Conservation (phyloP, 2,888 invertebrate species). For the Thysanoteuthis rhombus region DNA sequence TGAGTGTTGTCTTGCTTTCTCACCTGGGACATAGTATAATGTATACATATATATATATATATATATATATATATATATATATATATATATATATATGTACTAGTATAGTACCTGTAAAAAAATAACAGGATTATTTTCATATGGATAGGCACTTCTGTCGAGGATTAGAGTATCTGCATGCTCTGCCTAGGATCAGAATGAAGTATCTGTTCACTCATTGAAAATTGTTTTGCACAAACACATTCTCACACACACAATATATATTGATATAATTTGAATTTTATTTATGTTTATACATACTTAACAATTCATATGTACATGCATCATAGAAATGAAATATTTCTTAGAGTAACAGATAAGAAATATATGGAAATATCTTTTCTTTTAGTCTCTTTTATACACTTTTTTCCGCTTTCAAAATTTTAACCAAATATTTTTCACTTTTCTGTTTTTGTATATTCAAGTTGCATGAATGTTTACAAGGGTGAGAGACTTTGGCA, state of each 20-base stretch:
- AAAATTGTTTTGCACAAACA: too few relatives aligned
- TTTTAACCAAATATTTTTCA: background rate
- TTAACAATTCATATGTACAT: background rate
- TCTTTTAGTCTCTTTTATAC: background rate
- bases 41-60: background rate
- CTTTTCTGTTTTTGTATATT: background rate
- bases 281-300: too few relatives aligned
- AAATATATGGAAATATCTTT: background rate
- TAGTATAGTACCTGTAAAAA: too few relatives aligned
- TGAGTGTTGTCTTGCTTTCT: background rate
- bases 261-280: too few relatives aligned
- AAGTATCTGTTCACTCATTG: too few relatives aligned
- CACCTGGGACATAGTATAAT: background rate
- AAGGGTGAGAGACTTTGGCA: background rate
- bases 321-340: background rate
- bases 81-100: constrained; percentile 12
- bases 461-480: background rate
- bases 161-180: too few relatives aligned
- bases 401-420: background rate
- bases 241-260: too few relatives aligned
- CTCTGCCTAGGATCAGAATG: too few relatives aligned
- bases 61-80: constrained; percentile 12
- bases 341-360: background rate
- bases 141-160: too few relatives aligned
- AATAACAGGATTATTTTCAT: too few relatives aligned